Percentiles rank a stretch among this genome's conserved stretches.
phyloP scores from a whole-genome alignment of 2,888 invertebrate genomes.

The Pseudolycoriella hygida region DNA sequence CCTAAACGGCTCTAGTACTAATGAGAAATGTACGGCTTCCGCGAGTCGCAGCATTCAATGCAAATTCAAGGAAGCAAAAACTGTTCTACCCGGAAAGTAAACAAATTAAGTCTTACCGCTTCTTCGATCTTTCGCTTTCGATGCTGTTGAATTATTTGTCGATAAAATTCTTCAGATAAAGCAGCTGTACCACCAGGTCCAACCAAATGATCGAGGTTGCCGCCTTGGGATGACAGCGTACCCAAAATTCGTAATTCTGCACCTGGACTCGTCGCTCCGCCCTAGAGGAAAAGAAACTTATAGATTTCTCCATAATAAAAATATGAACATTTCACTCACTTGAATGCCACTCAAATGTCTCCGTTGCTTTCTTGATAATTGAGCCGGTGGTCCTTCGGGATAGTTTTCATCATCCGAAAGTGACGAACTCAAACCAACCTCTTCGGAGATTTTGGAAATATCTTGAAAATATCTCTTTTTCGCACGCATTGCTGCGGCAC shows the following conservation, averaged over 20 bases:
- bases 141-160: constrained; percentile 50
- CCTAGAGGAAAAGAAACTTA: constrained; percentile 5
- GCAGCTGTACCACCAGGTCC: constrained; percentile 19
- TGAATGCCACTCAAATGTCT: constrained; percentile 32
- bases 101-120: constrained; percentile 44
- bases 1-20: too few species aligned
- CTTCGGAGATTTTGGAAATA: constrained; percentile 46
- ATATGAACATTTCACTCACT: constrained; percentile 14
- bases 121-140: constrained; percentile 50
- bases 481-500: constrained; percentile 36
- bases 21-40: too few species aligned
- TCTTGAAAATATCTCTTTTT: constrained; percentile 38
- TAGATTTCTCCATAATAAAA: not conserved
- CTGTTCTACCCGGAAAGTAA: too few species aligned
- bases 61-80: too few species aligned
- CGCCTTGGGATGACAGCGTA: constrained; percentile 27
- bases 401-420: constrained; percentile 63
- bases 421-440: constrained; percentile 44
- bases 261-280: constrained; percentile 18
- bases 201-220: constrained; percentile 28
- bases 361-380: constrained; percentile 38
- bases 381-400: constrained; percentile 45
- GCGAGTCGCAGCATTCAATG: too few species aligned
- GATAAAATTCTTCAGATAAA: constrained; percentile 44
- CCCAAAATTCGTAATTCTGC: constrained; percentile 28